phyloP scores from a whole-genome alignment of 2,113 vertebrate genomes.

The Callipepla squamata region DNA sequence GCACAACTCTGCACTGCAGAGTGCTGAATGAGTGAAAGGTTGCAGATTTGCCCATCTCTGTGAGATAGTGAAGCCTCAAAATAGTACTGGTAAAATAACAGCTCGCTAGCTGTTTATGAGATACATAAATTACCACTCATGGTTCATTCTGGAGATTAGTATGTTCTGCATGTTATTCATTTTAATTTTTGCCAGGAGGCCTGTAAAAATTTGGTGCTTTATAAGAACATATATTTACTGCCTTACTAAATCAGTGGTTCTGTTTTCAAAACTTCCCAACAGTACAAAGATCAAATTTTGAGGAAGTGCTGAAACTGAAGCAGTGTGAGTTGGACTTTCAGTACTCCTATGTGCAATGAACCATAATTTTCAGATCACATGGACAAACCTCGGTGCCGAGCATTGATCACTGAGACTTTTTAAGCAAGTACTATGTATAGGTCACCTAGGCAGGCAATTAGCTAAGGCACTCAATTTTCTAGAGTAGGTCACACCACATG shows the following conservation, averaged over 20 bases:
- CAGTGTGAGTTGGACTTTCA: not conserved
- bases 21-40: conserved; percentile 54
- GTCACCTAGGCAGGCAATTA: not conserved
- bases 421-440: not conserved
- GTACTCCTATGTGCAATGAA: not conserved
- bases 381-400: not conserved
- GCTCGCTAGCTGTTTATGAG: conserved; percentile 39
- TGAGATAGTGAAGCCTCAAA: conserved; percentile 53
- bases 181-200: conserved; percentile 9
- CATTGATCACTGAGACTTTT: not conserved
- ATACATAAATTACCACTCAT: conserved; percentile 57
- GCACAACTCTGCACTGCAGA: conserved; percentile 13
- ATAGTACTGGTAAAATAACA: conserved; percentile 47
- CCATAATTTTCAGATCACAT: not conserved
- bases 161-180: not conserved
- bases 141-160: conserved; percentile 35
- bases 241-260: not conserved
- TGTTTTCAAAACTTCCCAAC: not conserved
- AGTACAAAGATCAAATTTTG: not conserved
- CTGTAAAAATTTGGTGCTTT: not conserved
- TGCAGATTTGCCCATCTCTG: conserved; percentile 46
- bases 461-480: not conserved
- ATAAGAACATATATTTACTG: not conserved
- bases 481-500: not conserved
- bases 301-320: conserved; percentile 16